These are phyloP conservation scores for Molossus molossus DNA, from an alignment of 2,797 vertebrate species.

Conservation along the genomic window DNA sequence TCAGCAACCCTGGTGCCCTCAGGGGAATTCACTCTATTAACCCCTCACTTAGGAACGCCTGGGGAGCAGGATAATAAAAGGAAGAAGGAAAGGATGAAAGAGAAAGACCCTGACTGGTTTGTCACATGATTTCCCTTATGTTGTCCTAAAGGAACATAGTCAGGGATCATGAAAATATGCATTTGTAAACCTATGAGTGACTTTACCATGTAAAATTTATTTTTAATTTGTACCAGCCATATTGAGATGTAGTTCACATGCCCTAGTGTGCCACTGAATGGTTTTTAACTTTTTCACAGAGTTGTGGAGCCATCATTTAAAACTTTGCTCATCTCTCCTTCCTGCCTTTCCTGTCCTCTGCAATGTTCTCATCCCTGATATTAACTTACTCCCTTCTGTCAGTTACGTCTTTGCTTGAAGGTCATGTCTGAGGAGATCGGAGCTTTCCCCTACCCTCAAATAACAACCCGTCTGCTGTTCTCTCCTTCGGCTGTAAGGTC, in stretches of 20 bases:
- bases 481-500: background rate
- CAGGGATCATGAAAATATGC: background rate
- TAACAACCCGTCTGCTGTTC: rapidly evolving
- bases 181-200: background rate
- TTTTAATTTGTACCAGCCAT: background rate
- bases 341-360: background rate
- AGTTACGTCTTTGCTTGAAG: background rate
- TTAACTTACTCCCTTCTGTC: background rate
- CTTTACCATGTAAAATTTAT: background rate
- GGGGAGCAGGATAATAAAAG: background rate
- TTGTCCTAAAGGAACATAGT: background rate
- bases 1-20: background rate
- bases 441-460: background rate
- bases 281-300: background rate
- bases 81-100: background rate
- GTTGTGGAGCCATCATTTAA: background rate
- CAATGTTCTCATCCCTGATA: background rate
- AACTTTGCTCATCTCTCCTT: background rate
- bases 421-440: background rate
- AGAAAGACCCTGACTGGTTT: background rate
- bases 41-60: background rate
- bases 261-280: no score
- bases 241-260: background rate
- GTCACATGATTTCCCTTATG: background rate
- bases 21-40: background rate